Base-by-base conservation (phyloP, 2,113 vertebrate genomes). In the Mungos mungo region DNA sequence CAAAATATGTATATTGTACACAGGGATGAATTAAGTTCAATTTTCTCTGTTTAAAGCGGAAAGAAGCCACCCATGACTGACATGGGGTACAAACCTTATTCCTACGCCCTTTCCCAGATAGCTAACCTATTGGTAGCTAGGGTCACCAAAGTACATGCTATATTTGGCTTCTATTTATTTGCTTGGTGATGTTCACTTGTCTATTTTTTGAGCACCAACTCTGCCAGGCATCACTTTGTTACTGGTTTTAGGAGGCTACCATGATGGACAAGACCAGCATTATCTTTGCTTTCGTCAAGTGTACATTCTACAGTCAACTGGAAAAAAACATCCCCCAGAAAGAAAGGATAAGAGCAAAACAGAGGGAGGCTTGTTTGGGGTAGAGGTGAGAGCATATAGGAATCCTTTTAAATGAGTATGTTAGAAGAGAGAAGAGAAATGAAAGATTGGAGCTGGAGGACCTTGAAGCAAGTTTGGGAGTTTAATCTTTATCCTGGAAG, bases 401-500 rank as follows among this genome's bases (percentile, higher is more conserved):
- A 47, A 83, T 9, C 52, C 1, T 27, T 69, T 88, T 83, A 93
- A 33, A 93, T 29, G 13, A 16, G 1, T 63, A 18, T 72, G 45
- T 57, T 92, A 76, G 11, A 45, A 95, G 33, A 66, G 33, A 80
- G 38, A 83, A 85, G 33, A 80, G 38, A 83, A 85, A n/a, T 71
- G 29, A 92, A 92, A 35, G 31, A 72, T 68, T 96, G 52, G 89
- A 86, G 31, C 50, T 35, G 1, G 41, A 87, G 63, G 21, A 15
- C 33, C 57, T 96, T 81, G 21, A 92, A 52, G 71, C 25, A 92
- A 92, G 77, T 14, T 95, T 95, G n/a, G 69, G 63, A n/a, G 16
- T 86, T 96, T 86, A 94, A 57, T 90, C 35, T 85, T 92, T 72
- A 79, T 82, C 68, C 50, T 90, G 27, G 31, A 86, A 92, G 60